Evolutionary conservation across 2,888 invertebrate species (phyloP).

Genomic region (Dynastes grantii): DNA sequence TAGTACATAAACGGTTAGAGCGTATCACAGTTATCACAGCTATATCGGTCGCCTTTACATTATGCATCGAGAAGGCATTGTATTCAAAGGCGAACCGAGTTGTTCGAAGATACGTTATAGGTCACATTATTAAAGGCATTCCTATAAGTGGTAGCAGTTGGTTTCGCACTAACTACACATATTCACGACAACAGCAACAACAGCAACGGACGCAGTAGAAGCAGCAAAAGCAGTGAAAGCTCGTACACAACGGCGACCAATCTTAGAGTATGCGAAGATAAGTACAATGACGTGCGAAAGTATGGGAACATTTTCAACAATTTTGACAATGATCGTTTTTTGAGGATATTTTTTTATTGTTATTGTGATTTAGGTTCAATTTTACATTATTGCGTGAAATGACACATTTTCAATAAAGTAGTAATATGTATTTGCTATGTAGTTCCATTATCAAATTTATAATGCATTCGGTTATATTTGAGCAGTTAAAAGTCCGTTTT

Average conservation of each 20-base stretch:
- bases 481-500: too few relatives aligned
- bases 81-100: slow-evolving; percentile 57
- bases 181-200: slow-evolving; percentile 55
- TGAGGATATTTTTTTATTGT: too few relatives aligned
- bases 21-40: slow-evolving; percentile 37
- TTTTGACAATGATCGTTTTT: too few relatives aligned
- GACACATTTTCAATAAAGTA: too few relatives aligned
- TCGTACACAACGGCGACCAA: slow-evolving; percentile 7
- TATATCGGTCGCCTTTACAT: slow-evolving; percentile 32
- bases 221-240: slow-evolving; percentile 20
- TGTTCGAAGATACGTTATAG: slow-evolving; percentile 41
- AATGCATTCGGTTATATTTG: too few relatives aligned
- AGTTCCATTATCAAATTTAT: too few relatives aligned
- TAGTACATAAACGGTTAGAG: slow-evolving; percentile 19
- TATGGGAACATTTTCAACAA: background rate
- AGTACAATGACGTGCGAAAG: background rate
- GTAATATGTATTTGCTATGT: too few relatives aligned
- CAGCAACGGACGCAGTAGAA: slow-evolving; percentile 6
- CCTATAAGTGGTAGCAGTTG: slow-evolving; percentile 55
- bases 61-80: slow-evolving; percentile 53
- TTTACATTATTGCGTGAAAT: too few relatives aligned
- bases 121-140: slow-evolving; percentile 57
- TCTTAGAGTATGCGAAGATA: background rate
- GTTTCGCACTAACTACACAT: slow-evolving; percentile 59
- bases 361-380: too few relatives aligned